Evolutionary conservation across 2,888 invertebrate species (phyloP), one percentile per base, ranked within the genome.

Genomic region (Campoplex capitator): DNA sequence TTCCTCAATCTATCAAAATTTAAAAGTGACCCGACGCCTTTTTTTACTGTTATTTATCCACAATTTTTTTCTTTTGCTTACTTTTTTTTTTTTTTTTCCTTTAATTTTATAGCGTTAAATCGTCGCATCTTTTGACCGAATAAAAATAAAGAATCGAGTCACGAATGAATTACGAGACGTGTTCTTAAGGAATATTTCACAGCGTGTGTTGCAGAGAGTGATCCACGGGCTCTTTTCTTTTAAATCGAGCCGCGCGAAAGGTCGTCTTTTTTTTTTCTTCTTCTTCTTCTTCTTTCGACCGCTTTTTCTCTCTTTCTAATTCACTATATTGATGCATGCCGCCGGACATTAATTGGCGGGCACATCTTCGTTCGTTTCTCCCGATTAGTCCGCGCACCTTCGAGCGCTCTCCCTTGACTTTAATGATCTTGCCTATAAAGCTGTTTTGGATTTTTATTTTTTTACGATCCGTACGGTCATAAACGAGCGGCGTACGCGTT

Each of bases 341-440:
- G 88, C 81, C 80, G 89, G 87, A 90, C 92, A 91, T 92, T 93
- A 93, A 93, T 93, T 91, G 93, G 91, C 91, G 91, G 91, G 91
- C 91, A 91, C 91, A 90, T 92, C 91, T 89, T 90, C 88, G 86
- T 84, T 76, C 80, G 87, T 85, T 90, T 83, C 76, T 89, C 32
- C 48, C 86, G 86, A 83, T 80, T 86, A 65, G 79, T 71, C 56
- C 84, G 70, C 73, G 32, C 71, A 51, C 62, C 62, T 42, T 28
- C 54, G 45, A 70, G 74, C 67, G 74, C 67, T 84, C 71, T 86
- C 86, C 84, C 68, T 82, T 89, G 90, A 89, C 91, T 93, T 94
- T 94, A 94, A 94, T 93, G 93, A 93, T 93, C 91, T 83, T 89
- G 89, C 91, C 91, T 90, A 91, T 94, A 93, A 93, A 93, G 91